Evolutionary conservation across 2,888 invertebrate species (phyloP).

Genomic region (Rosalia funebris): DNA sequence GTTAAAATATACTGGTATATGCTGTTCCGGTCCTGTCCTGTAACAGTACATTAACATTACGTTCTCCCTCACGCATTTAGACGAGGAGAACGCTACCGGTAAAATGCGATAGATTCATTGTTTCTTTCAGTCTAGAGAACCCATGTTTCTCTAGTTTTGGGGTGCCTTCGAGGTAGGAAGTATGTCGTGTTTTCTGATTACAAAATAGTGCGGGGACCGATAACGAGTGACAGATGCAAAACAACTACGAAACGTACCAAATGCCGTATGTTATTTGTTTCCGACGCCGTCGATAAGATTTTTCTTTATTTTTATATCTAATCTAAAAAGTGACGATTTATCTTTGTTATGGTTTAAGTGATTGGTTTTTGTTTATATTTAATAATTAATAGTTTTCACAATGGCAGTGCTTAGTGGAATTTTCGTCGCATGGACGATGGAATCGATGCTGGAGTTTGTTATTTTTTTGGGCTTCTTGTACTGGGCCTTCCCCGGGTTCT

Average conservation of each 20-base stretch:
- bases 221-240: slow-evolving; percentile 5
- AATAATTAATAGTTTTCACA: too few species aligned
- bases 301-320: slow-evolving; percentile 9
- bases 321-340: slow-evolving; percentile 2
- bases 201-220: not conserved
- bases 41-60: slow-evolving; percentile 30
- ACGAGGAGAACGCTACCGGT: slow-evolving; percentile 32
- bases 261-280: not conserved
- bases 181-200: not conserved
- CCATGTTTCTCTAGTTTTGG: slow-evolving; percentile 9
- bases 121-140: slow-evolving; percentile 11
- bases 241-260: not conserved
- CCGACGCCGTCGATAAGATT: not conserved
- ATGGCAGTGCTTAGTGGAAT: slow-evolving; percentile 39
- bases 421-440: slow-evolving; percentile 50
- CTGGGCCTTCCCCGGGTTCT: slow-evolving; percentile 59
- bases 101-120: slow-evolving; percentile 30
- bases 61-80: slow-evolving; percentile 16
- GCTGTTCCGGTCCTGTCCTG: slow-evolving; percentile 21
- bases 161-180: slow-evolving; percentile 10
- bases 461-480: slow-evolving; percentile 54
- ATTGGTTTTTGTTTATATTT: not conserved
- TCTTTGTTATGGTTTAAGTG: slow-evolving; percentile 9
- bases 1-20: too few species aligned
- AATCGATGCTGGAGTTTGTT: slow-evolving; percentile 55